Evolutionary conservation across 2,113 vertebrate species (phyloP).

Genomic region (Protobothrops flavoviridis): DNA sequence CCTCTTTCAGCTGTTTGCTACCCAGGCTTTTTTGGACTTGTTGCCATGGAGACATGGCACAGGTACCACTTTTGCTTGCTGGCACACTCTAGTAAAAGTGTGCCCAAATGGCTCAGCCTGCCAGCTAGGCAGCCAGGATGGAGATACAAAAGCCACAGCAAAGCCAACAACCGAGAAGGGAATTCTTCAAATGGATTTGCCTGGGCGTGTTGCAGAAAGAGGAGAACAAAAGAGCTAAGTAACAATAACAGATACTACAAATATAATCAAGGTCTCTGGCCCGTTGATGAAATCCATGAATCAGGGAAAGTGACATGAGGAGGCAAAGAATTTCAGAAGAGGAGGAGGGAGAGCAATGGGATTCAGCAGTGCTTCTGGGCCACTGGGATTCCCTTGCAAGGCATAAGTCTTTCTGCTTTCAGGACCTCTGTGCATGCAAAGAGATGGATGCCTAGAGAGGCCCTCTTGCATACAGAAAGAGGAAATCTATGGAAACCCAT

Average conservation of each 20-base stretch:
- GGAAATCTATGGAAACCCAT: neutral
- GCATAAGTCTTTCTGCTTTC: neutral
- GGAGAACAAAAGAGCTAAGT: neutral
- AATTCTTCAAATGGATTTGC: neutral
- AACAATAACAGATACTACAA: neutral
- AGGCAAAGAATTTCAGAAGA: neutral
- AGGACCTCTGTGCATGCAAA: neutral
- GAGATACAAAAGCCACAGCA: slow-evolving; percentile 49
- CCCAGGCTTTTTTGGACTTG: slow-evolving; percentile 43
- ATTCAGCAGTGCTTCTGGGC: neutral
- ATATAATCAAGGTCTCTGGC: neutral
- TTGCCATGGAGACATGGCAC: slow-evolving; percentile 69
- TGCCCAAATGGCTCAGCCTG: slow-evolving; percentile 58
- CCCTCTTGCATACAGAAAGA: neutral
- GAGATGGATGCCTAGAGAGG: neutral
- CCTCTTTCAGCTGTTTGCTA: slow-evolving; percentile 57
- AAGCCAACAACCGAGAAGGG: neutral
- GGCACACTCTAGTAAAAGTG: slow-evolving; percentile 58
- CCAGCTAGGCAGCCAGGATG: slow-evolving; percentile 61
- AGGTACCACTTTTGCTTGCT: slow-evolving; percentile 60
- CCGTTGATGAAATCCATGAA: neutral
- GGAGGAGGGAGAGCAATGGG: neutral
- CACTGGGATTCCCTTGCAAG: neutral
- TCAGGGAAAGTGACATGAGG: neutral
- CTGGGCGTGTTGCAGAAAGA: neutral